Evolutionary conservation across 2,113 vertebrate genomes (phyloP).

Genomic region (Vidua macroura): DNA sequence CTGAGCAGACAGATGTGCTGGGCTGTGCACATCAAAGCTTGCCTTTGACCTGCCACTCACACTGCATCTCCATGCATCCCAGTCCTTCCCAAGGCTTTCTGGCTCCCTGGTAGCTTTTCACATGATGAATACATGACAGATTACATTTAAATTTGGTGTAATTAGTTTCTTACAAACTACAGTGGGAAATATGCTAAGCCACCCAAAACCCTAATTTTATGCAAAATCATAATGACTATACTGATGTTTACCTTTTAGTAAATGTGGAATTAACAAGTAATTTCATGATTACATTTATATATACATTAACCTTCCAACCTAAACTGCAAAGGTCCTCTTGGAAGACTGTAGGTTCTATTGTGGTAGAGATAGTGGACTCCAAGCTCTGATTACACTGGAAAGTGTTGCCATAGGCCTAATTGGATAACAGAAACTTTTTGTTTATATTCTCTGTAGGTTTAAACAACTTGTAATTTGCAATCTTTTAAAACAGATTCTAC

Average conservation of each 20-base stretch:
- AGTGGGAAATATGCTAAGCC: neutral
- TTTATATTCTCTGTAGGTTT: neutral
- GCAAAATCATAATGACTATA: neutral
- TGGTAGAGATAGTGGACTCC: neutral
- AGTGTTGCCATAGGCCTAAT: neutral
- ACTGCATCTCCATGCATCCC: neutral
- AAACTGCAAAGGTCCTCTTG: neutral
- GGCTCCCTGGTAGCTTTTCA: neutral
- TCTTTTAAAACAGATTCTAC: neutral
- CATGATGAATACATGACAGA: neutral
- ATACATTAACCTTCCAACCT: neutral
- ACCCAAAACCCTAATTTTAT: neutral
- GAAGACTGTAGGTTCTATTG: neutral
- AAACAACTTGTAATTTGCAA: neutral
- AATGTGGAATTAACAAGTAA: neutral
- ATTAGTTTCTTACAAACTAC: neutral
- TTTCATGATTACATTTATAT: neutral
- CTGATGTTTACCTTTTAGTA: neutral
- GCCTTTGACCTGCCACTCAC: slow-evolving; percentile 40
- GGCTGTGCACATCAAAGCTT: slow-evolving; percentile 44
- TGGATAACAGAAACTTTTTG: neutral
- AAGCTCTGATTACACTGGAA: neutral
- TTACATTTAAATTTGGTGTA: slow-evolving; percentile 16
- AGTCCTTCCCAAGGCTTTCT: slow-evolving; percentile 7
- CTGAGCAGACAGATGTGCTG: neutral